Conservation (phyloP, 2,888 invertebrate genomes). For the Teleogryllus oceanicus region DNA sequence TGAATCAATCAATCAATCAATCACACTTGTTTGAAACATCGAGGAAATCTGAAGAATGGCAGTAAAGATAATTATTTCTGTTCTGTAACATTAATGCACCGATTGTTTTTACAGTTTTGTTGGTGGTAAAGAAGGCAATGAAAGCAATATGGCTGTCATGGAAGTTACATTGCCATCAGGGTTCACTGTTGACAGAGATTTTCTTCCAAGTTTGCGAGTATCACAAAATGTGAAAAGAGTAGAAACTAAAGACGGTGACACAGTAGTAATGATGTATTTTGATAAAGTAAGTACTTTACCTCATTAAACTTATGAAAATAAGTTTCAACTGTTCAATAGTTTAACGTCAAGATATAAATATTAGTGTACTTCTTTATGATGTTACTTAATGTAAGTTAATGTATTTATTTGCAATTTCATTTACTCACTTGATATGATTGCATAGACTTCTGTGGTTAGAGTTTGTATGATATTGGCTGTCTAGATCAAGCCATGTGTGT, state of each 20-base stretch:
- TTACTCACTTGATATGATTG: too few relatives aligned
- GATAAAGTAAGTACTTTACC: constrained; percentile 55
- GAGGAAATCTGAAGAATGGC: too few relatives aligned
- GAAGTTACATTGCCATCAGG: constrained; percentile 87
- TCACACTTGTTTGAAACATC: too few relatives aligned
- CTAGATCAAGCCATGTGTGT: too few relatives aligned
- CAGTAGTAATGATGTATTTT: constrained; percentile 67
- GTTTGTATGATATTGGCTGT: too few relatives aligned
- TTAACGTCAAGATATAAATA: not conserved
- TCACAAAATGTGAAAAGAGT: constrained; percentile 62
- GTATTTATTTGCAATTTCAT: too few relatives aligned
- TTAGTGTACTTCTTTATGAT: too few relatives aligned
- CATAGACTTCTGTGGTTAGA: too few relatives aligned
- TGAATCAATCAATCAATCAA: not conserved
- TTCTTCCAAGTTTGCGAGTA: constrained; percentile 59
- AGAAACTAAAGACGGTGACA: constrained; percentile 65
- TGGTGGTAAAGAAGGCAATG: constrained; percentile 56
- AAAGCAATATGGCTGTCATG: constrained; percentile 86
- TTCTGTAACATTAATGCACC: too few relatives aligned
- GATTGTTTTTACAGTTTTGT: constrained; percentile 56
- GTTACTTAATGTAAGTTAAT: too few relatives aligned
- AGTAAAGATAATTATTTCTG: too few relatives aligned
- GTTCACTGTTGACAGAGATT: constrained; percentile 76
- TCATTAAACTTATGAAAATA: not conserved
- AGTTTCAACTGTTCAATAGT: too few relatives aligned